Base-by-base conservation (phyloP, 2,113 vertebrate genomes). In the Vulpes vulpes region DNA sequence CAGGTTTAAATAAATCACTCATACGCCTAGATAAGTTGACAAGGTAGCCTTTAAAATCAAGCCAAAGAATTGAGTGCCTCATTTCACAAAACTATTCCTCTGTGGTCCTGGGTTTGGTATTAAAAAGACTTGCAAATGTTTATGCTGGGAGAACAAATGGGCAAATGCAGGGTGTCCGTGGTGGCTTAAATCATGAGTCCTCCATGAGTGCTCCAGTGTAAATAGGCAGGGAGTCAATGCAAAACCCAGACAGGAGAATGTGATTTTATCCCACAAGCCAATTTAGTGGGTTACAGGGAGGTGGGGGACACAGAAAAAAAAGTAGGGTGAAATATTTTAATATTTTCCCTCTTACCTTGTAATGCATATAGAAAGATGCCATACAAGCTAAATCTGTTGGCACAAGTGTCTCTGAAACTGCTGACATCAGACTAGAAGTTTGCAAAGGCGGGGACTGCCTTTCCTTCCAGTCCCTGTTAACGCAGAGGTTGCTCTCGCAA, bases 391-490 rank as follows among this genome's bases (percentile, higher is more conserved):
- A 43, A 11, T 55, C 81, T 25, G 59, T 60, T n/a, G 86, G 64
- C 81, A 35, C 22, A 23, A 27, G 71, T 81, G 93, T 93, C 51
- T 90, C 71, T 76, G 82, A 91, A 82, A 62, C 20, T 32, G 90
- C 71, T 67, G 89, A 91, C 82, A 57, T 76, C 12, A 35, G 84
- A 14, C 43, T n/a, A 38, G 62, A 62, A 23, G 27, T 5, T 81
- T 69, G 0, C 6, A 80, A 69, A 51, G 55, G 67, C 69, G 62
- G 8, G 23, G n/a, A 49, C 11, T 5, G n/a, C 15, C 8, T 43
- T 57, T 49, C 76, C 43, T 25, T 6, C 43, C 35, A 1, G n/a
- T 25, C 65, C 5, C 1, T 3, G 55, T 16, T 57, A 35, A 38
- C 3, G 65, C 25, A 1, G 16, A 55, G 57, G 3, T 1, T n/a